phyloP scores from a whole-genome alignment of 2,888 invertebrate species.

The Limnephilus marmoratus region DNA sequence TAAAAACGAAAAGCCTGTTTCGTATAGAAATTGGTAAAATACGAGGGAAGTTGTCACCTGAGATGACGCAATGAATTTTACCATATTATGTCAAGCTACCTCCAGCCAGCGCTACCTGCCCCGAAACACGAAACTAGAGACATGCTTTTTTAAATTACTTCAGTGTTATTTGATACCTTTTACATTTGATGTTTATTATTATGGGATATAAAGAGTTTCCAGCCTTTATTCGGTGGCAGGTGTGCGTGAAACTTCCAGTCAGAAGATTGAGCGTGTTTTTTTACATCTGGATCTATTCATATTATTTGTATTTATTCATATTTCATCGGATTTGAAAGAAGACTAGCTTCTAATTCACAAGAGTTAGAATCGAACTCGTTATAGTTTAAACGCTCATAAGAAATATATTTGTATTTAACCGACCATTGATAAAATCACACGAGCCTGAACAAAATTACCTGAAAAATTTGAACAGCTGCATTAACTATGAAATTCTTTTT shows the following conservation, averaged over 20 bases:
- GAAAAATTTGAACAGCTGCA: background rate
- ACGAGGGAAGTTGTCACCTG: constrained; percentile 58
- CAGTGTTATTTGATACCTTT: constrained; percentile 59
- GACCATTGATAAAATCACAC: background rate
- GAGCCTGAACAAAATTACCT: background rate
- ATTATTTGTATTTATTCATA: background rate
- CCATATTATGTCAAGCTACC: constrained; percentile 45
- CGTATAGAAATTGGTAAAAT: constrained; percentile 40
- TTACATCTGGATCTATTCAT: background rate
- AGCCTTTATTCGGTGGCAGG: constrained; percentile 52
- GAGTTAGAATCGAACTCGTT: background rate
- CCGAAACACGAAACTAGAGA: constrained; percentile 56
- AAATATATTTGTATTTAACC: background rate
- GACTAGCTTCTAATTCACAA: background rate
- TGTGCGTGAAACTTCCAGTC: constrained; percentile 46
- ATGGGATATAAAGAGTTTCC: constrained; percentile 43
- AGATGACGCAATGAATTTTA: constrained; percentile 62
- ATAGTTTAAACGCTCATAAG: background rate
- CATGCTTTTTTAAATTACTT: constrained; percentile 58
- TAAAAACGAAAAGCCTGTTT: constrained; percentile 41
- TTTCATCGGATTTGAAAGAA: background rate
- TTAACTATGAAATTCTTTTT: background rate
- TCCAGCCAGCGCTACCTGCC: constrained; percentile 58
- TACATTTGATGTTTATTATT: constrained; percentile 56
- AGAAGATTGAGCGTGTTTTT: constrained; percentile 25